Percentiles rank a stretch among this genome's conserved stretches.
Conservation (phyloP, 2,797 vertebrate genomes). For the Craterocephalus amniculus region DNA sequence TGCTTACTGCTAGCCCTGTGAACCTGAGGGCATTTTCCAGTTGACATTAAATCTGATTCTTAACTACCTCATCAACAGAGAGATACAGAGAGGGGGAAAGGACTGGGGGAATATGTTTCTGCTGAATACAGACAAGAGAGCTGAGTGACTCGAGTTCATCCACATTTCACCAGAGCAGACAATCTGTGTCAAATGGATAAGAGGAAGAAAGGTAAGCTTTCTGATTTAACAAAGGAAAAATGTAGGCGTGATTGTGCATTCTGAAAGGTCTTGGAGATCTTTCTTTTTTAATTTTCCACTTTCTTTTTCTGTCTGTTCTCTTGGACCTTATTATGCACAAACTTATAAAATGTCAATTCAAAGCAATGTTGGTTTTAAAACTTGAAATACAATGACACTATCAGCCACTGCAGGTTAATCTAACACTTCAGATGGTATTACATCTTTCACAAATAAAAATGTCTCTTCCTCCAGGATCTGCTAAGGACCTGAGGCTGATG, state of each 20-base stretch:
- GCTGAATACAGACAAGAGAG: constrained; percentile 1
- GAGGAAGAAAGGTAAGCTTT: constrained; percentile 71
- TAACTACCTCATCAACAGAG: constrained; percentile 47
- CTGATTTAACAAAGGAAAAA: not conserved
- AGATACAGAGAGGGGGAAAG: constrained; percentile 13
- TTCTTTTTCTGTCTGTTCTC: not conserved
- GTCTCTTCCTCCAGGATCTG: constrained; percentile 58
- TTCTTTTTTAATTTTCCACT: not conserved
- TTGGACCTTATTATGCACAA: not conserved
- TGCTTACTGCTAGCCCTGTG: constrained; percentile 22
- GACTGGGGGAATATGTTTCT: not conserved
- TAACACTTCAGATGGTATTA: not conserved
- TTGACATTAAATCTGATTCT: constrained; percentile 58
- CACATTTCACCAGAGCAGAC: not conserved
- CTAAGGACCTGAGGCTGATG: constrained; percentile 76
- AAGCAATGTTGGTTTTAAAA: not conserved
- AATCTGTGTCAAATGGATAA: constrained; percentile 60
- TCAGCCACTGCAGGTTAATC: not conserved
- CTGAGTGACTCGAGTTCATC: constrained; percentile 10
- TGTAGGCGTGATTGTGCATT: not conserved
- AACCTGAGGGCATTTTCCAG: constrained; percentile 78
- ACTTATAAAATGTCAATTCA: not conserved
- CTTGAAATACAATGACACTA: not conserved
- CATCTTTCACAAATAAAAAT: not conserved
- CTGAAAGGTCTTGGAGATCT: too few species aligned